A percentile compares a stretch with the other conserved stretches of the same genome.
phyloP scores from a whole-genome alignment of 1,140 invertebrate genomes.

The Macrosteles quadrilineatus region DNA sequence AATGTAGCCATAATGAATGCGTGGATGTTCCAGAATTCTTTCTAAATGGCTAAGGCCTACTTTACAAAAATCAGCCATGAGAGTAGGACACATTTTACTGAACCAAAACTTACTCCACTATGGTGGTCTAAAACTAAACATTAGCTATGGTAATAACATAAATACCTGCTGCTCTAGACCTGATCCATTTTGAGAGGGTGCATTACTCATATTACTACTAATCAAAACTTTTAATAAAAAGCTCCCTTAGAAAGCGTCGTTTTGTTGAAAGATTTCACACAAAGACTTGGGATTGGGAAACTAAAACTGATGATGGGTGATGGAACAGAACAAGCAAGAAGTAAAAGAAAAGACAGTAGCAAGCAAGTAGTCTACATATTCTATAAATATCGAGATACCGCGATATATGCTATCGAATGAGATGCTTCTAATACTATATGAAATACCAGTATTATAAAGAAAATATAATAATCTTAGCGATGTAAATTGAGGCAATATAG shows the following conservation, averaged over 20 bases:
- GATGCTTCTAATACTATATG: too few species aligned
- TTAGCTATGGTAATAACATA: not conserved
- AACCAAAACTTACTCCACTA: not conserved
- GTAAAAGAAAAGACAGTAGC: too few species aligned
- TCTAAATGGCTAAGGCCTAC: not conserved
- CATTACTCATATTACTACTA: conserved; percentile 98
- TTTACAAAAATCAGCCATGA: too few species aligned
- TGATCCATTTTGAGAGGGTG: conserved; percentile 98
- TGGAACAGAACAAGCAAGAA: too few species aligned
- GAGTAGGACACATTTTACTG: not conserved
- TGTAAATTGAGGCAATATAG: too few species aligned
- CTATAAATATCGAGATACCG: too few species aligned
- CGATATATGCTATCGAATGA: too few species aligned
- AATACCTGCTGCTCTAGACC: conserved; percentile 99
- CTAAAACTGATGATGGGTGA: conserved; percentile 17
- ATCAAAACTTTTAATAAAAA: conserved; percentile 53
- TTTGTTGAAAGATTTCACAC: conserved; percentile 34
- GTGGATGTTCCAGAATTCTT: too few species aligned
- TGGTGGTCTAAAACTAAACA: not conserved
- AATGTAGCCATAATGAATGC: too few species aligned
- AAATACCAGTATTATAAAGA: too few species aligned
- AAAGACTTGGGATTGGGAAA: conserved; percentile 29
- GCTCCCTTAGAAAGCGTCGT: conserved; percentile 35
- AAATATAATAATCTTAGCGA: too few species aligned
- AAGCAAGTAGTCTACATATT: too few species aligned